Base-by-base conservation (phyloP, 2,888 invertebrate genomes). In the Drosophila monieri region DNA sequence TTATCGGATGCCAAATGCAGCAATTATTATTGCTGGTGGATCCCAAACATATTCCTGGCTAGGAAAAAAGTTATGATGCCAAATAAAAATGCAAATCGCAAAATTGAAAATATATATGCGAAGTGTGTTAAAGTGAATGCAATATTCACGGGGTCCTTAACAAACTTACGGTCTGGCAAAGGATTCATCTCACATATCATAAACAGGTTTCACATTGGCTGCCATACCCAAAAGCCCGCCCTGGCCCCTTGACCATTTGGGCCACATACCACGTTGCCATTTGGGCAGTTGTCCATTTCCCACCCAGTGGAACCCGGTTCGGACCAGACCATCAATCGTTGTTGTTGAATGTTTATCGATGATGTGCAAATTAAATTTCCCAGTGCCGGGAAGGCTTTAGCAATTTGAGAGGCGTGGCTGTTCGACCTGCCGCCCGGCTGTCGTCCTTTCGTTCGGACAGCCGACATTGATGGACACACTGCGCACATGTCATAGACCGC, bases 281-380 rank as follows among this genome's bases (percentile, higher is more conserved):
- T 41, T 41, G 30, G 46, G 30, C 18, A 12, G 10, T 47, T 47
- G 15, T 15, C 25, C 23, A 15, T 21, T 6, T 14, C 25, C 27
- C 14, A 23, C 25, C 48, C 30, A 15, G 0, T n/a, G 35, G n/a
- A 27, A 12, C 4, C 23, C 14, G n/a, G 0, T 18, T 9, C 18
- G 14, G 12, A 14, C 47, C 51, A 23, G 35, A 46, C 35, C 84
- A 64, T 56, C 66, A 60, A 49, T 58, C 35, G n/a, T 35, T 35
- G 35, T 35, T 35, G 59, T 64, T 56, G 43, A 70, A 76, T 76
- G 74, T 84, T 84, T 84, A 81, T 80, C 84, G 80, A 80, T 80
- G 87, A 76, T 86, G 81, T 80, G 81, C 76, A 86, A 81, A 81
- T 81, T 86, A 81, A 84, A 84, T 84, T 84, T 80, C 64, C 51